Base-by-base conservation (phyloP, 2,888 invertebrate genomes). In the Onthophagus sagittarius region DNA sequence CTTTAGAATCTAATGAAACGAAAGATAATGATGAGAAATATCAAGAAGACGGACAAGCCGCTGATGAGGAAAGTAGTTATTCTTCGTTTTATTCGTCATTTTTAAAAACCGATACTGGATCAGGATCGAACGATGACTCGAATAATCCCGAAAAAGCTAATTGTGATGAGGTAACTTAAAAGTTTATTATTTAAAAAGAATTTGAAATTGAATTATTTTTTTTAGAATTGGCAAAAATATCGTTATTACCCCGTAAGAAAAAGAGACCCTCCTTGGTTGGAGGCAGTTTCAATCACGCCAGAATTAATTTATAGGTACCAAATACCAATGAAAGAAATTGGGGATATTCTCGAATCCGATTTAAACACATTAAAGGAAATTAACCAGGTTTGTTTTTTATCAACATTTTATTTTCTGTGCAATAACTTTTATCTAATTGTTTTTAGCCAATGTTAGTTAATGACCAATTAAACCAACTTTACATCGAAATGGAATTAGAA, bases 71-170 rank as follows among this genome's bases (percentile, higher is more conserved):
- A 53, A 92, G 91, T 81, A 91, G 90, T 81, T 89, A 88, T 78
- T 92, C 92, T 0, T 92, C 91, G 0, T 91, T 91, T 78, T 91
- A 91, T 82, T 92, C 92, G 0, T 92, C 92, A 0, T 91, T 92
- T 80, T 88, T 92, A 71, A 91, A 90, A 83, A 92, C 90, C 0
- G 92, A 92, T 72, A 89, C 85, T 13, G 84, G 84, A 3, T 86
- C 86, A 63, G 84, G 84, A 14, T 85, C 85, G 0, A 85, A 85
- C 72, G 85, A 85, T 71, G 85, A 84, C 73, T 82, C 82, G 2
- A 82, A 79, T 70, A 80, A 79, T 32, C 77, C 79, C 23, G 82
- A 83, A 62, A 81, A 80, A 72, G 80, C 80, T 4, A 78, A 76
- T 63, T 77, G 77, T 62, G 79, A 83, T 75, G 81, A 82, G 75